These are phyloP conservation scores for Acronicta leporina DNA, from an alignment of 2,888 invertebrate genomes.

Conservation along the genomic window DNA sequence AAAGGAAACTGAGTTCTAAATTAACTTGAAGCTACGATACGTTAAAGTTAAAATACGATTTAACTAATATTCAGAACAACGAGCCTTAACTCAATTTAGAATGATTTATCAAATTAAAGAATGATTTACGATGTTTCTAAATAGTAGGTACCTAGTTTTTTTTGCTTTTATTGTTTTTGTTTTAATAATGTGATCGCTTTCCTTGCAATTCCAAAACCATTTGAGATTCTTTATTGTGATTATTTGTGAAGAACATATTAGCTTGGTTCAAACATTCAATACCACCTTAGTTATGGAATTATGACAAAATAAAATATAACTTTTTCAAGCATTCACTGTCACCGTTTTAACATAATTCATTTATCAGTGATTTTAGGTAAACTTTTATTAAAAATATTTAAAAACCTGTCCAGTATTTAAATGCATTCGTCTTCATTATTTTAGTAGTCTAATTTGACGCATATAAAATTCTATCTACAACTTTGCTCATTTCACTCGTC, in stretches of 20 bases:
- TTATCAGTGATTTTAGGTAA: too few species aligned
- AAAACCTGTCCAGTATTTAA: not conserved
- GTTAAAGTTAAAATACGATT: conserved; percentile 18
- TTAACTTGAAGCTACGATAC: conserved; percentile 8
- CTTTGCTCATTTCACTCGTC: conserved; percentile 19
- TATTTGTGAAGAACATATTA: conserved; percentile 35
- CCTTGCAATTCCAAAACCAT: conserved; percentile 22
- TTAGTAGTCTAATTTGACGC: conserved; percentile 1
- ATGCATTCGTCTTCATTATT: not conserved
- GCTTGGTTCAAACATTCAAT: conserved; percentile 17
- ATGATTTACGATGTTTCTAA: conserved; percentile 8
- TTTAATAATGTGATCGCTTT: conserved; percentile 22
- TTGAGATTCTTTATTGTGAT: conserved; percentile 17
- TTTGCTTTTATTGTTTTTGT: conserved; percentile 10
- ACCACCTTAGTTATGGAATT: not conserved
- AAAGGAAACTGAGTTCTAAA: conserved; percentile 19
- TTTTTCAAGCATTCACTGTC: too few species aligned
- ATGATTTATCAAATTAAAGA: not conserved
- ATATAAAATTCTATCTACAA: conserved; percentile 18
- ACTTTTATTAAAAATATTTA: not conserved
- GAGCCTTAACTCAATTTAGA: not conserved
- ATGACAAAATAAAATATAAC: conserved; percentile 3
- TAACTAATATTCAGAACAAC: not conserved
- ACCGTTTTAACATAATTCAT: too few species aligned
- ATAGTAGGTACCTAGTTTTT: not conserved